Conservation (phyloP, 2,888 invertebrate species). For the Macrosoma leucophasiata region DNA sequence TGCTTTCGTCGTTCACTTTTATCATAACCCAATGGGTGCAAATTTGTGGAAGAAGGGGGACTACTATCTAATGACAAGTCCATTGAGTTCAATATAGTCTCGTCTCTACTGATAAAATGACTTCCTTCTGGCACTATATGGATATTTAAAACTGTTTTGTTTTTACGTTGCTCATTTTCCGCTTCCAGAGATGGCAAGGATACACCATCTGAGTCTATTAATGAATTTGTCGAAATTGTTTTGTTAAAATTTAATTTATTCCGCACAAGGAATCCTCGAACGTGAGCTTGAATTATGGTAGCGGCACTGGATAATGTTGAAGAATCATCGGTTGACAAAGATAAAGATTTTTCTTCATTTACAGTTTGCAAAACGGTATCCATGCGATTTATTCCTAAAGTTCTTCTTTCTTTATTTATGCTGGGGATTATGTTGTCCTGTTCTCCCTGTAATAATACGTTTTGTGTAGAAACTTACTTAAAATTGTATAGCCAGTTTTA, state of each 20-base stretch:
- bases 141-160: constrained; percentile 63
- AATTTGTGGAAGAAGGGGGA: constrained; percentile 56
- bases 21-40: constrained; percentile 61
- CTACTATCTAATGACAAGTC: constrained; percentile 62
- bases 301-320: constrained; percentile 75
- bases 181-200: constrained; percentile 47
- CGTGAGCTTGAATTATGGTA: constrained; percentile 80
- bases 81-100: constrained; percentile 58
- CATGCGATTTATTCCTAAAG: constrained; percentile 57
- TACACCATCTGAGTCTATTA: constrained; percentile 50
- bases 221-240: constrained; percentile 52
- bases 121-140: constrained; percentile 62
- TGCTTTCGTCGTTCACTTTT: constrained; percentile 62
- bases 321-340: constrained; percentile 68
- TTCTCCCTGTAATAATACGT: constrained; percentile 44
- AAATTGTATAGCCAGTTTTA: too few species aligned
- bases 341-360: constrained; percentile 70
- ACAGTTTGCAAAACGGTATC: constrained; percentile 69
- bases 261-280: constrained; percentile 80
- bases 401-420: constrained; percentile 48
- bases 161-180: constrained; percentile 44
- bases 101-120: constrained; percentile 58
- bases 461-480: too few species aligned
- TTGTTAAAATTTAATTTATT: constrained; percentile 64
- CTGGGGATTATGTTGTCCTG: constrained; percentile 32